Evolutionary conservation across 2,888 invertebrate species (phyloP).

Genomic region (Temnothorax rugatulus): DNA sequence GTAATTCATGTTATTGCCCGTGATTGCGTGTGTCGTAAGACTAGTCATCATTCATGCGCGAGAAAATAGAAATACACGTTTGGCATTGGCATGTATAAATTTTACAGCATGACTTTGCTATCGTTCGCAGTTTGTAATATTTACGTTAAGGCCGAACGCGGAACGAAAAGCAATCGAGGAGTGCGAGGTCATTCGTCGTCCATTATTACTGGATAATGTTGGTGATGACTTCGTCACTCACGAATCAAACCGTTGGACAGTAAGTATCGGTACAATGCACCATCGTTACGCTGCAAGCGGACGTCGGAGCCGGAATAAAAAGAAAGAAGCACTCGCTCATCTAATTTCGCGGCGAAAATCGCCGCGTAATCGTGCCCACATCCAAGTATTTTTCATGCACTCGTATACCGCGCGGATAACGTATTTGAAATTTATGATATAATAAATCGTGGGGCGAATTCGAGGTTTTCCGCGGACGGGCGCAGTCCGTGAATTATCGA

Average conservation of each 20-base stretch:
- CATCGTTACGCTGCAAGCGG: not conserved
- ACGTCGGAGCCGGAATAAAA: not conserved
- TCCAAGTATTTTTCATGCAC: conserved; percentile 35
- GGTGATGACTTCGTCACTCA: conserved; percentile 22
- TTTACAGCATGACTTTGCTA: not conserved
- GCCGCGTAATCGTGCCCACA: conserved; percentile 26
- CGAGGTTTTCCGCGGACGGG: conserved; percentile 26
- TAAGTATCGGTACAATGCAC: conserved; percentile 4
- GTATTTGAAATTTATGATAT: conserved; percentile 46
- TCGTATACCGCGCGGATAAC: conserved; percentile 43
- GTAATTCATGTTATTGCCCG: conserved; percentile 5
- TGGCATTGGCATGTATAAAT: conserved; percentile 27
- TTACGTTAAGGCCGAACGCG: conserved; percentile 21
- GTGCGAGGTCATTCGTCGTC: not conserved
- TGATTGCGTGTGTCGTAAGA: not conserved
- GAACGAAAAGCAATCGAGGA: conserved; percentile 16
- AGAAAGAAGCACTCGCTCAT: not conserved
- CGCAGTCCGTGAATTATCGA: conserved; percentile 44
- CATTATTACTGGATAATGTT: conserved; percentile 3
- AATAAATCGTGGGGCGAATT: conserved; percentile 46
- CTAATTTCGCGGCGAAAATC: conserved; percentile 33
- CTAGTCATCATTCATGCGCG: conserved; percentile 17
- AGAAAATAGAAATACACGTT: conserved; percentile 37
- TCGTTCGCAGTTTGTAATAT: conserved; percentile 32
- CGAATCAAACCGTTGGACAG: not conserved